phyloP scores from a whole-genome alignment of 2,113 vertebrate species.

The Ardeotis arabs region DNA sequence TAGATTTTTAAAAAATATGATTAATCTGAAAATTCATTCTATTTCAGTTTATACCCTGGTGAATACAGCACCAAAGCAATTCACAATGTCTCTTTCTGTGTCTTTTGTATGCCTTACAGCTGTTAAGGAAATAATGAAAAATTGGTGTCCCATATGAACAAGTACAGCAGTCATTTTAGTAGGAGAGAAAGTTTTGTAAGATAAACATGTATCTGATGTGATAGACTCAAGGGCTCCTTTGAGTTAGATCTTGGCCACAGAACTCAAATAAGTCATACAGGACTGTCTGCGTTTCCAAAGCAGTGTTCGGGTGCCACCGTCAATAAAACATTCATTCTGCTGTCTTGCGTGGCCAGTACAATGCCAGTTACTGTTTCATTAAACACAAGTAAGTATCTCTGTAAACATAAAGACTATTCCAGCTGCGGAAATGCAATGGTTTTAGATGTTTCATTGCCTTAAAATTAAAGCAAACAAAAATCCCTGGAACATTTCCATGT shows the following conservation, averaged over 20 bases:
- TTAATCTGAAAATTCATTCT: background rate
- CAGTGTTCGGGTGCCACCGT: background rate
- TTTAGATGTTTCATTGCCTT: background rate
- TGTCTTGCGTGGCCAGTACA: background rate
- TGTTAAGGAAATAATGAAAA: background rate
- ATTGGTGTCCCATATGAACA: background rate
- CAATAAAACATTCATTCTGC: background rate
- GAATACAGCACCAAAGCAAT: background rate
- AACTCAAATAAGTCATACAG: background rate
- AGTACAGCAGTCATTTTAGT: background rate
- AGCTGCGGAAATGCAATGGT: background rate
- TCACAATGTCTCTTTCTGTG: background rate
- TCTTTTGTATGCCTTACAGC: background rate
- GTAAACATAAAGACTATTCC: background rate
- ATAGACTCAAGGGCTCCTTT: background rate
- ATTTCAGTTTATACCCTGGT: background rate
- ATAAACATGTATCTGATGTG: accelerated
- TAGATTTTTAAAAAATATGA: accelerated
- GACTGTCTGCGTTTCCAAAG: background rate
- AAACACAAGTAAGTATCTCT: background rate
- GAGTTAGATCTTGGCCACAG: background rate
- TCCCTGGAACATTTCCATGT: background rate
- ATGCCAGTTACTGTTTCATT: background rate
- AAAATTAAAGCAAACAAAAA: background rate
- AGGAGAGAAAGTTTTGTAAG: background rate